phyloP scores from a whole-genome alignment of 1,140 invertebrate species.

The Amphibalanus amphitrite region DNA sequence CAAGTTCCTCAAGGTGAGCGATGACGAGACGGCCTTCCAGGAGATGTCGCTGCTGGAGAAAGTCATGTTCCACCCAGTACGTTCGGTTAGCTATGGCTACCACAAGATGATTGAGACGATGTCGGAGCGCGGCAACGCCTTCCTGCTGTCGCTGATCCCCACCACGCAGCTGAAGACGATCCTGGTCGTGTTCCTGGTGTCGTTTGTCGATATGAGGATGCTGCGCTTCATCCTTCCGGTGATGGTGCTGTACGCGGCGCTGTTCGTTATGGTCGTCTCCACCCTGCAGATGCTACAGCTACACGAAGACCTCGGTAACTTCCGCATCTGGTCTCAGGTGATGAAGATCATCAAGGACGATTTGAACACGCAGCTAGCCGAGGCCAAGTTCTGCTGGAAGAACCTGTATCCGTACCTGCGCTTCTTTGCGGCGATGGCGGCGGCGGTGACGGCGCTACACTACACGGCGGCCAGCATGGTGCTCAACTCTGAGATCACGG shows the following conservation, averaged over 20 bases:
- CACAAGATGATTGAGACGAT: background rate
- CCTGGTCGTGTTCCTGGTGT: conserved; percentile 45
- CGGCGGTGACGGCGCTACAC: conserved; percentile 56
- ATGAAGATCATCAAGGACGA: conserved; percentile 26
- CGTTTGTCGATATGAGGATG: conserved; percentile 43
- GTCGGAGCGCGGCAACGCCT: background rate
- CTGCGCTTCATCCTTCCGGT: conserved; percentile 45
- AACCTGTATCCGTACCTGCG: conserved; percentile 59
- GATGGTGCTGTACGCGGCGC: conserved; percentile 48
- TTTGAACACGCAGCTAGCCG: conserved; percentile 53
- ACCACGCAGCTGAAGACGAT: conserved; percentile 31
- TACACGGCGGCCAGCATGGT: conserved; percentile 55
- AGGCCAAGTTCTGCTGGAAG: conserved; percentile 60
- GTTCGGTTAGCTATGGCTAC: background rate
- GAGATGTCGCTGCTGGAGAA: background rate
- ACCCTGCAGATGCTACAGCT: conserved; percentile 60
- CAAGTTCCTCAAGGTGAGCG: conserved; percentile 41
- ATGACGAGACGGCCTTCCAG: background rate
- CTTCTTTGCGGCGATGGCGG: conserved; percentile 52
- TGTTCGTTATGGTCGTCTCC: conserved; percentile 49
- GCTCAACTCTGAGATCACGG: conserved; percentile 60
- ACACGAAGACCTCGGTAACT: conserved; percentile 50
- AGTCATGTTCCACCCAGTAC: background rate
- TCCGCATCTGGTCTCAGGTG: conserved; percentile 52
- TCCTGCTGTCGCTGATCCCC: background rate